A percentile compares a stretch with the other conserved stretches of the same genome.
phyloP scores from a whole-genome alignment of 2,113 vertebrate species.

The Daboia siamensis region DNA sequence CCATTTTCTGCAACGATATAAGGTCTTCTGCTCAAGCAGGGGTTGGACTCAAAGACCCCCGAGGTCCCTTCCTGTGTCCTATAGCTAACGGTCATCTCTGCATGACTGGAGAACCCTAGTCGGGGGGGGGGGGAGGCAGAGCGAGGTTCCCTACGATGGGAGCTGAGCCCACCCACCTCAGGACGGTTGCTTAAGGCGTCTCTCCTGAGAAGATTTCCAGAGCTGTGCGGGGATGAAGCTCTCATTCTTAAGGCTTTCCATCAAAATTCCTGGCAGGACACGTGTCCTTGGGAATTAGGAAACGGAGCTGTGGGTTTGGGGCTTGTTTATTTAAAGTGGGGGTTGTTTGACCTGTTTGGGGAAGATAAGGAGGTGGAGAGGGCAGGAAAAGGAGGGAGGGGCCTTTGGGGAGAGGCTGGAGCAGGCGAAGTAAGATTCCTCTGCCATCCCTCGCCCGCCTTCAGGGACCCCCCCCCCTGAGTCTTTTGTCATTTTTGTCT shows the following conservation, averaged over 20 bases:
- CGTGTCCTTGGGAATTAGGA: not conserved
- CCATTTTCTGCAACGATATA: too few relatives aligned
- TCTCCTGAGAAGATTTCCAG: not conserved
- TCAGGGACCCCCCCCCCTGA: not conserved
- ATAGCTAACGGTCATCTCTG: not conserved
- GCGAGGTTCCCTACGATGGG: not conserved
- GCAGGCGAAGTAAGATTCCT: not conserved
- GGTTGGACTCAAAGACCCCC: too few relatives aligned
- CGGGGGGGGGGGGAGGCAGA: not conserved
- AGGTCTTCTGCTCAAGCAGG: too few relatives aligned
- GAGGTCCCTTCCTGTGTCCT: too few relatives aligned
- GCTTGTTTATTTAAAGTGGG: constrained; percentile 3
- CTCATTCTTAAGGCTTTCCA: not conserved
- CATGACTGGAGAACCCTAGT: fast-evolving
- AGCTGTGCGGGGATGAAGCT: not conserved
- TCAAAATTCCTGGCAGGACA: not conserved
- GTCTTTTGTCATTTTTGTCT: not conserved
- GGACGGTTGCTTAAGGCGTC: not conserved
- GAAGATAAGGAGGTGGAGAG: constrained; percentile 9
- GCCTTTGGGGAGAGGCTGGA: not conserved
- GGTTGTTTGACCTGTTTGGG: not conserved
- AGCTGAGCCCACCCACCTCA: not conserved
- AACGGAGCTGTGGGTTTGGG: not conserved
- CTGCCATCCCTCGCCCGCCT: not conserved
- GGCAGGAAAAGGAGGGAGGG: not conserved